phyloP scores from a whole-genome alignment of 2,888 invertebrate species.

The Panorpa germanica region DNA sequence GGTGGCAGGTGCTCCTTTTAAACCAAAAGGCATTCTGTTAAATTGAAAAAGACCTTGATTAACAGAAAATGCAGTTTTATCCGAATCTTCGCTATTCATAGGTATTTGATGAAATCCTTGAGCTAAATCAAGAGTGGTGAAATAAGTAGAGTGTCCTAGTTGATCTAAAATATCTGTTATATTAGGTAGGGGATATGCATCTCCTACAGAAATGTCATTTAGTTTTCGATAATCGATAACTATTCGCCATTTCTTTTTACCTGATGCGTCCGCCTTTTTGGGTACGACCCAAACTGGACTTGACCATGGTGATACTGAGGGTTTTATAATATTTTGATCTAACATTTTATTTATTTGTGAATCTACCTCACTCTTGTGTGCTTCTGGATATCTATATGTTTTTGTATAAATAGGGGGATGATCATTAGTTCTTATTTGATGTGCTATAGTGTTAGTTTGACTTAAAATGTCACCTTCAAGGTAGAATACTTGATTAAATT shows the following conservation, averaged over 20 bases:
- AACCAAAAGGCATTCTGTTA: conserved; percentile 19
- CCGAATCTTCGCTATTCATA: conserved; percentile 15
- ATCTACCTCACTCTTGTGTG: conserved; percentile 10
- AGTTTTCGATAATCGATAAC: conserved; percentile 21
- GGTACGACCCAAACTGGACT: conserved; percentile 15
- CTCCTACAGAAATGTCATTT: conserved; percentile 19
- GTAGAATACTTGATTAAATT: conserved; percentile 18
- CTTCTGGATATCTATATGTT: conserved; percentile 10
- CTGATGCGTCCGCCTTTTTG: conserved; percentile 17
- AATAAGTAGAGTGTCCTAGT: conserved; percentile 19
- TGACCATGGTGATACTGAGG: conserved; percentile 13
- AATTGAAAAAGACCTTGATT: conserved; percentile 19
- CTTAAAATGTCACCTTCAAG: conserved; percentile 16
- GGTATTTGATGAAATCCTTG: conserved; percentile 21
- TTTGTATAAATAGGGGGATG: conserved; percentile 7
- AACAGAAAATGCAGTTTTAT: conserved; percentile 20
- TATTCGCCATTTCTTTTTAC: conserved; percentile 17
- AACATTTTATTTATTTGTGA: conserved; percentile 16
- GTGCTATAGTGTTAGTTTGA: conserved; percentile 13
- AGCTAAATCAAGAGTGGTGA: conserved; percentile 20
- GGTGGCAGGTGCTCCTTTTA: conserved; percentile 22
- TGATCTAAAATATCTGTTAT: conserved; percentile 20
- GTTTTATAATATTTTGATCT: conserved; percentile 15
- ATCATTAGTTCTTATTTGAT: not conserved
- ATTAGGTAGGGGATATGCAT: conserved; percentile 19